Evolutionary conservation across 1,140 invertebrate genomes (phyloP).

Genomic region (silkworm (Bombyx mori)): DNA sequence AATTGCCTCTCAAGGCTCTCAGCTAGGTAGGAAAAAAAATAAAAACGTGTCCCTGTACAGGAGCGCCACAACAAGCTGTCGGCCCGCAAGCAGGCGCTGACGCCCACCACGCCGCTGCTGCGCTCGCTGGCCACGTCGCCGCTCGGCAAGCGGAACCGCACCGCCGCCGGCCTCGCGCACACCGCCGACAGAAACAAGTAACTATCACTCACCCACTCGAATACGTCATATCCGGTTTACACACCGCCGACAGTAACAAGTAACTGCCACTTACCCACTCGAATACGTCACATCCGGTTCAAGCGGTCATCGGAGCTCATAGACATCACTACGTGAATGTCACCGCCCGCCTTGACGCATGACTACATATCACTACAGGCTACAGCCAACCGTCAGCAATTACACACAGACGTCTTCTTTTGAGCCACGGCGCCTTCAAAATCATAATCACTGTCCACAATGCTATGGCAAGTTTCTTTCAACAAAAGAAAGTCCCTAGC

Average conservation of each 20-base stretch:
- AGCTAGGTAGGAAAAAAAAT: not conserved
- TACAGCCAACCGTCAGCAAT: no score
- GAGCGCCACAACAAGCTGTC: constrained; percentile 58
- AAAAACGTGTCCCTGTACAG: constrained; percentile 15
- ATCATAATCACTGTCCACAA: no score
- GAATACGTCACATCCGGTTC: no score
- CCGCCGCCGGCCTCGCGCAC: constrained; percentile 45
- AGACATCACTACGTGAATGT: no score
- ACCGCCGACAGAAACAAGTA: constrained; percentile 44
- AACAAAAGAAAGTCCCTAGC: no score
- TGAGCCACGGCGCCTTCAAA: no score
- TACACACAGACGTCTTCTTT: no score
- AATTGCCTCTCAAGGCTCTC: no score
- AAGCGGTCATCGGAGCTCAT: no score
- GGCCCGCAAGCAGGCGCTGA: constrained; percentile 50
- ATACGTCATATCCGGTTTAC: constrained; percentile 21
- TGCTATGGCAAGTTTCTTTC: no score
- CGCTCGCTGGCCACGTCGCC: constrained; percentile 52
- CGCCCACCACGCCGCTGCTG: constrained; percentile 41
- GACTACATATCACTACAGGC: no score
- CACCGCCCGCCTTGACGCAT: no score
- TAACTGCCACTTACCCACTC: constrained; percentile 7
- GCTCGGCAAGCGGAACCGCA: constrained; percentile 57
- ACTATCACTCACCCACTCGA: not conserved
- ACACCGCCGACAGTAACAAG: constrained; percentile 42